Evolutionary conservation across 2,113 vertebrate species (phyloP), one percentile per base, ranked within the genome.

Genomic region (Pangasianodon gigas): DNA sequence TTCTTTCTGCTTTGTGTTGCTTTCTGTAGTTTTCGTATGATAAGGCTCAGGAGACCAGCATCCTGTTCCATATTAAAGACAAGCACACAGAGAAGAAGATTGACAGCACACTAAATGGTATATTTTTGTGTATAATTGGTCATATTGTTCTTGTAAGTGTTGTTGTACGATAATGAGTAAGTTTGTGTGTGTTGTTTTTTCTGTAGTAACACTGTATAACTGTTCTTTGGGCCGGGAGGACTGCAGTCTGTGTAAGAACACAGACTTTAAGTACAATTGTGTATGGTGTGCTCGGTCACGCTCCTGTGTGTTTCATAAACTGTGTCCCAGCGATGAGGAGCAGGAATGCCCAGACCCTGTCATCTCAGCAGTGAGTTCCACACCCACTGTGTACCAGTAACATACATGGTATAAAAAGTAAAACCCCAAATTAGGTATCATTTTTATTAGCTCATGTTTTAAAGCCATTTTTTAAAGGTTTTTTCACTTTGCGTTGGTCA

Each of bases 61-160:
- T 99, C 92, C 95, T 96, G 84, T 96, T 99, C 93, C 97, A 96
- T 18, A 93, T 98, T 91, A 97, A 95, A 95, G 95, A 96, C 90
- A 96, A 96, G 9, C 51, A 92, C 86, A 96, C 96, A 52, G 93
- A 94, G 46, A 96, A 96, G 94, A 97, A 97, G 92, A 97, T 99
- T 87, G 98, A 99, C 96, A 99, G 98, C 95, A 97, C 95, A 46
- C 94, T 99, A 41, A 97, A 96, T 71, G 97, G 98, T 99, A 94
- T 90, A 93, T 86, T 18, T 32, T 2, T 88, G 16, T 58, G 44
- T 85, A 14, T 58, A 54, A 54, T 26, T 89, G 16, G 26, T 85
- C 32, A 8, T 84, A 71, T 54, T 58, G 58, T 6, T 84, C 51
- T 29, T 60, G 8, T 46, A 24, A 48, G 11, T 11, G 6, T 2